A percentile compares a stretch with the other conserved stretches of the same genome.
phyloP scores from a whole-genome alignment of 2,888 invertebrate species.

The Nowickia ferox region DNA sequence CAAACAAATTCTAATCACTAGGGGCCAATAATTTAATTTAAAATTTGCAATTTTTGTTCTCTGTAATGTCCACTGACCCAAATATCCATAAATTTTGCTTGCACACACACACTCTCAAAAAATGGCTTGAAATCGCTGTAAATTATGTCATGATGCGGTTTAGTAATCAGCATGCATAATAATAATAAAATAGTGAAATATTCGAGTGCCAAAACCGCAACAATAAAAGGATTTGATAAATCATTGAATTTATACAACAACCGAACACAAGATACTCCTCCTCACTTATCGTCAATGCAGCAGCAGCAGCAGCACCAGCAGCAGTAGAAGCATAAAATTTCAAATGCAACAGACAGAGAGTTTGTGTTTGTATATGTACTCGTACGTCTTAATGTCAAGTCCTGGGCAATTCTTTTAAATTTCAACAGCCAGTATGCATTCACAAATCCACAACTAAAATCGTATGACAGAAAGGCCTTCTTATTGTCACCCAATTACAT shows the following conservation, averaged over 20 bases:
- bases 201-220: slow-evolving; percentile 65
- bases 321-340: background rate
- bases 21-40: slow-evolving; percentile 50
- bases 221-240: slow-evolving; percentile 65
- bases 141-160: slow-evolving; percentile 64
- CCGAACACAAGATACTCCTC: slow-evolving; percentile 9
- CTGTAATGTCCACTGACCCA: slow-evolving; percentile 58
- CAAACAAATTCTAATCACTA: slow-evolving; percentile 44
- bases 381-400: background rate
- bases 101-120: background rate
- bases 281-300: background rate
- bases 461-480: slow-evolving; percentile 22
- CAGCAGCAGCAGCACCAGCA: slow-evolving; percentile 5
- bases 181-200: slow-evolving; percentile 57
- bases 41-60: slow-evolving; percentile 30
- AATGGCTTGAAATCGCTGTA: slow-evolving; percentile 28
- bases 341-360: background rate
- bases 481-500: slow-evolving; percentile 65
- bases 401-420: slow-evolving; percentile 39
- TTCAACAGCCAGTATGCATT: slow-evolving; percentile 39
- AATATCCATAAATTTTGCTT: slow-evolving; percentile 57
- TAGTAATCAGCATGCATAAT: slow-evolving; percentile 64
- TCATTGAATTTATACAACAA: slow-evolving; percentile 57
- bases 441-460: background rate
- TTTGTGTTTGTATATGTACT: background rate